Evolutionary conservation across 92 coral and sea anemone genomes (phyloP).

Genomic region (Porites lobata): DNA sequence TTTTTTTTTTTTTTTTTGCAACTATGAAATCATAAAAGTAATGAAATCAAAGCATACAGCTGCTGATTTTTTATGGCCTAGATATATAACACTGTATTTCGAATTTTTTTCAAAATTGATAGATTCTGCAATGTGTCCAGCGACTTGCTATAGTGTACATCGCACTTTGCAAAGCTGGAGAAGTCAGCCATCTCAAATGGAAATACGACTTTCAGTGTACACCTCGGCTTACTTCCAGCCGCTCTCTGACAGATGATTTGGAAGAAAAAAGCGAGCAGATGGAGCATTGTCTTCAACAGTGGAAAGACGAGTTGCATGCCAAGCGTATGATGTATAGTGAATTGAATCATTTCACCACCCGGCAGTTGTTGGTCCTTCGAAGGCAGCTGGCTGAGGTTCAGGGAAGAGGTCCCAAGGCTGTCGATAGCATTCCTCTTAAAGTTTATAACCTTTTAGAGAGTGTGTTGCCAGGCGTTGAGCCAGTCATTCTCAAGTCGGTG

Average conservation of each 20-base stretch:
- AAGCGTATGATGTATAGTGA: slow-evolving; percentile 66
- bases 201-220: slow-evolving; percentile 67
- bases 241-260: slow-evolving; percentile 31
- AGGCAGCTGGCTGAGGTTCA: slow-evolving; percentile 69
- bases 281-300: slow-evolving; percentile 68
- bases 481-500: slow-evolving; percentile 57
- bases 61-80: background rate
- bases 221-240: slow-evolving; percentile 16
- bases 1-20: too few relatives aligned
- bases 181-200: slow-evolving; percentile 88
- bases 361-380: slow-evolving; percentile 81
- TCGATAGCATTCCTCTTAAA: slow-evolving; percentile 47
- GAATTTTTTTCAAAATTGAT: background rate
- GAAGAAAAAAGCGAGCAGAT: slow-evolving; percentile 48
- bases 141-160: slow-evolving; percentile 70
- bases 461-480: slow-evolving; percentile 77
- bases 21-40: too few relatives aligned
- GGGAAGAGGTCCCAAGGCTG: slow-evolving; percentile 55
- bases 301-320: slow-evolving; percentile 70
- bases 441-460: slow-evolving; percentile 81
- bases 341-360: slow-evolving; percentile 86
- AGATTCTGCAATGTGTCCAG: slow-evolving; percentile 64
- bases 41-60: background rate
- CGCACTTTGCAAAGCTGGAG: slow-evolving; percentile 81
- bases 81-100: too few relatives aligned